Percentiles rank a stretch among this genome's conserved stretches.
These are phyloP conservation scores for Sebastolobus altivelis DNA, from an alignment of 2,797 vertebrate species.

Conservation along the genomic window DNA sequence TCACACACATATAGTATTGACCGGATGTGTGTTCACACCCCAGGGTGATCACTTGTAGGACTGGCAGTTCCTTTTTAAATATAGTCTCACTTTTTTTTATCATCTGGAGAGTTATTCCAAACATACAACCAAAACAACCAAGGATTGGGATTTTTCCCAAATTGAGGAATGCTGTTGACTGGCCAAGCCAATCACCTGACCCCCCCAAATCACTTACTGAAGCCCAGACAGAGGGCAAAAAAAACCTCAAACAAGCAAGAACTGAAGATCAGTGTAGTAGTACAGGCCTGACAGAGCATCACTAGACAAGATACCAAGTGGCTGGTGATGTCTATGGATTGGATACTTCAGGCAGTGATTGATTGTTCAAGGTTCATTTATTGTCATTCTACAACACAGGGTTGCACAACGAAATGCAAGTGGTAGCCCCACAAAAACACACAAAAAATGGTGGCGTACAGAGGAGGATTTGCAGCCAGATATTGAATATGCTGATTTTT, in stretches of 20 bases:
- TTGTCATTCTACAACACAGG: neutral
- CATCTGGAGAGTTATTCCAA: neutral
- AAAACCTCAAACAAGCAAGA: neutral
- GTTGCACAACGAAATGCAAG: neutral
- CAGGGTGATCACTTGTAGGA: neutral
- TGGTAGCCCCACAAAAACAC: neutral
- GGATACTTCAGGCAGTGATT: neutral
- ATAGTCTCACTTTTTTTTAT: neutral
- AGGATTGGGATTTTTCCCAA: neutral
- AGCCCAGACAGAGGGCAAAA: neutral
- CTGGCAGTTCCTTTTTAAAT: neutral
- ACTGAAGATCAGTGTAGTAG: neutral
- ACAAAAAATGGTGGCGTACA: neutral
- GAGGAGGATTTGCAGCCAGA: neutral
- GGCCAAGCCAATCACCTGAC: neutral
- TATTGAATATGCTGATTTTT: neutral
- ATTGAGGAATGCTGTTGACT: neutral
- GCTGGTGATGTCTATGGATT: neutral
- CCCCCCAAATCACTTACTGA: neutral
- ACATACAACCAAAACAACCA: neutral
- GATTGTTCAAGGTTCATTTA: neutral
- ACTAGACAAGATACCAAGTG: neutral
- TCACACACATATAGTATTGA: neutral
- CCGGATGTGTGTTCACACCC: neutral
- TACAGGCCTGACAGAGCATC: slow-evolving; percentile 2